A percentile compares a stretch with the other conserved stretches of the same genome.
Evolutionary conservation across 2,113 vertebrate species (phyloP).

Genomic region (Dascyllus trimaculatus): DNA sequence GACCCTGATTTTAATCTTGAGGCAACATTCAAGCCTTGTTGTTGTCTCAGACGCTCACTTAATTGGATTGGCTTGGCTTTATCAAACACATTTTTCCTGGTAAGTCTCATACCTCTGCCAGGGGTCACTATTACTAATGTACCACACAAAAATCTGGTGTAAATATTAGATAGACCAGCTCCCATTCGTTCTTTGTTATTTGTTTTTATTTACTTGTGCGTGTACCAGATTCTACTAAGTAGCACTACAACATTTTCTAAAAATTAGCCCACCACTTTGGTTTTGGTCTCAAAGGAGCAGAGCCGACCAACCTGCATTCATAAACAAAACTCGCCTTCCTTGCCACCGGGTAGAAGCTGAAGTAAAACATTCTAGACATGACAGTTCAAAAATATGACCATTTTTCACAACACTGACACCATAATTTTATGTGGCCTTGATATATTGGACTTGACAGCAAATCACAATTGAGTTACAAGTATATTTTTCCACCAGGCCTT

Average conservation of each 20-base stretch:
- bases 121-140: slow-evolving; percentile 24
- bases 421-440: slow-evolving; percentile 62
- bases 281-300: slow-evolving; percentile 16
- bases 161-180: slow-evolving; percentile 23
- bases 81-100: slow-evolving; percentile 23
- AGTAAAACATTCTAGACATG: slow-evolving; percentile 43
- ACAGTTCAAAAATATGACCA: slow-evolving; percentile 36
- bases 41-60: slow-evolving; percentile 20
- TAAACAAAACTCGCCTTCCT: slow-evolving; percentile 41
- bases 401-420: slow-evolving; percentile 56
- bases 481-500: slow-evolving; percentile 47
- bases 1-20: slow-evolving; percentile 30
- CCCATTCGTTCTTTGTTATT: background rate
- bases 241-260: slow-evolving; percentile 9
- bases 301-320: slow-evolving; percentile 5
- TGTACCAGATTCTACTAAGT: background rate
- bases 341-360: slow-evolving; percentile 46
- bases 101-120: slow-evolving; percentile 20
- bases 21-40: slow-evolving; percentile 18
- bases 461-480: slow-evolving; percentile 66
- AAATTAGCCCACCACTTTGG: slow-evolving; percentile 10
- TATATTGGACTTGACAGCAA: slow-evolving; percentile 68
- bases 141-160: background rate
- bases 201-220: background rate
- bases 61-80: slow-evolving; percentile 26